Base-by-base conservation (phyloP, 2,888 invertebrate genomes). In the Dasypolia templi region DNA sequence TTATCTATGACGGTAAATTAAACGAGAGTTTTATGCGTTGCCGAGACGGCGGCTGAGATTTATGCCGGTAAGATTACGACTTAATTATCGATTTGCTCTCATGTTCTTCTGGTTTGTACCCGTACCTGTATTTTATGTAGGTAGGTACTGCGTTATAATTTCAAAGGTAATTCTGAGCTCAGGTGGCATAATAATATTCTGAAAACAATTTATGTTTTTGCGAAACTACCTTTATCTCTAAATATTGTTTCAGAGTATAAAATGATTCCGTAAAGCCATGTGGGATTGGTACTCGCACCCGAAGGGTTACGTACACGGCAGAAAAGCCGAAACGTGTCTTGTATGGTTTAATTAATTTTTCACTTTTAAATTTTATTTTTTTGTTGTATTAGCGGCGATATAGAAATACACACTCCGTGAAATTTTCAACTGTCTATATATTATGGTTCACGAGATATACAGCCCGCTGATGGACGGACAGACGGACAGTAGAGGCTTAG, bases 1-100 rank as follows among this genome's bases (percentile, higher is more conserved):
- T 94, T 93, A 94, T 93, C 91, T 92, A 89, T 88, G 88, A 90
- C 89, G 88, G 89, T 91, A 92, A 93, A 94, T 94, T 92, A 92
- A 92, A 91, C 86, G 89, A 85, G 91, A 92, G 90, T 92, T 93
- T 90, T 89, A 88, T 92, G 87, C 85, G 84, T 85, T 86, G 67
- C 63, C n/a, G 59, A 74, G 85, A 78, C 65, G 39, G 26, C 39
- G 39, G 56, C 86, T 84, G 81, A 85, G 89, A 93, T 94, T 93
- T 91, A 93, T 91, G 79, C 71, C 35, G 32, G 46, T n/a, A 26
- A 71, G 68, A 81, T 79, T 72, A 63, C 51, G 66, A 56, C 59
- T 70, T 67, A 62, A 61, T 67, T 72, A 83, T 77, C 59, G 77
- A 80, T 81, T 68, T 72, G 32, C 26, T 79, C 53, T 32, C 39